A percentile compares a stretch with the other conserved stretches of the same genome.
These are phyloP conservation scores for Callinectes sapidus DNA, from an alignment of 2,888 invertebrate genomes.

Conservation along the genomic window DNA sequence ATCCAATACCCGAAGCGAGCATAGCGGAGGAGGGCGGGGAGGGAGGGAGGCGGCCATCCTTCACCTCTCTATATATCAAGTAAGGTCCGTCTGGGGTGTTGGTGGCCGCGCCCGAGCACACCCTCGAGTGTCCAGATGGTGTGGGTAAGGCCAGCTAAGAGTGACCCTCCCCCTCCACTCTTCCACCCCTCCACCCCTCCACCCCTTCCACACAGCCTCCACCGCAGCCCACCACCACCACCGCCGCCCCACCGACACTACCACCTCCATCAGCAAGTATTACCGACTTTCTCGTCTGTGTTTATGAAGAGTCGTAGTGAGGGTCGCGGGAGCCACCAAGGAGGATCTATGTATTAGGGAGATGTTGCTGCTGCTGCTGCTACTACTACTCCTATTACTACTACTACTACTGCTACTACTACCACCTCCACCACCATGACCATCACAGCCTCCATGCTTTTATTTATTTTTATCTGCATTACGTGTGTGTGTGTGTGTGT, in stretches of 20 bases:
- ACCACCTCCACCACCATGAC: neutral
- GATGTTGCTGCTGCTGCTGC: neutral
- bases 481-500: neutral
- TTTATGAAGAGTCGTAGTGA: constrained; percentile 24
- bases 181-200: neutral
- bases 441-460: neutral
- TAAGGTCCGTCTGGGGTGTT: constrained; percentile 29
- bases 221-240: neutral
- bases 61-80: constrained; percentile 34
- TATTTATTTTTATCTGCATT: neutral
- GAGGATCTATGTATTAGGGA: constrained; percentile 1
- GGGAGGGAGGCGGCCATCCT: neutral
- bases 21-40: neutral
- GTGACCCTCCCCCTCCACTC: neutral
- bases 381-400: neutral
- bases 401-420: neutral
- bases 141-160: constrained; percentile 24
- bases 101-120: neutral
- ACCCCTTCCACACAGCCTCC: neutral
- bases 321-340: neutral
- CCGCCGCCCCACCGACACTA: neutral
- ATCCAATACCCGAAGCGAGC: constrained; percentile 37
- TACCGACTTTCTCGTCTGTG: constrained; percentile 31
- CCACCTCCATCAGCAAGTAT: constrained; percentile 13
- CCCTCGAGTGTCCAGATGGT: constrained; percentile 34